Evolutionary conservation across 2,797 vertebrate species (phyloP).

Genomic region (Tragelaphus eurycerus): DNA sequence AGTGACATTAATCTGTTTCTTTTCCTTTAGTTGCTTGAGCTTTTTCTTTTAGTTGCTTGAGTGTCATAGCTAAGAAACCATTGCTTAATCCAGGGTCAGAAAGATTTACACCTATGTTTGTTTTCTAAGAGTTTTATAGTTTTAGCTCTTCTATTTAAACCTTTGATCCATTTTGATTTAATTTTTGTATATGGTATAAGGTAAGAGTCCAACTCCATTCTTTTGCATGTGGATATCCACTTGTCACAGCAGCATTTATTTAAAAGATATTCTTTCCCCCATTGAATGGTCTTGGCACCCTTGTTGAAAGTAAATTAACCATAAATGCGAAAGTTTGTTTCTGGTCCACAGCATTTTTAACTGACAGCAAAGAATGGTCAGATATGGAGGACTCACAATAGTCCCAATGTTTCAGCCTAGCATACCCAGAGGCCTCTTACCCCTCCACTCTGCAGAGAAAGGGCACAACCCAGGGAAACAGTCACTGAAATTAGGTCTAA

Average conservation of each 20-base stretch:
- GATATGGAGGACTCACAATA: background rate
- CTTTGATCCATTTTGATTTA: constrained; percentile 31
- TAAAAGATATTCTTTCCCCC: background rate
- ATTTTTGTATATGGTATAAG: background rate
- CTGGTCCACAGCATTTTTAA: constrained; percentile 41
- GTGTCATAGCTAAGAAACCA: constrained; percentile 38
- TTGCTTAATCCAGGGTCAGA: constrained; percentile 13
- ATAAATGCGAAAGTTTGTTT: constrained; percentile 46
- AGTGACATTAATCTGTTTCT: constrained; percentile 19
- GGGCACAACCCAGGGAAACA: background rate
- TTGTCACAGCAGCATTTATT: constrained; percentile 30
- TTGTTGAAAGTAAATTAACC: constrained; percentile 45
- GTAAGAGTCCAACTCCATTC: background rate
- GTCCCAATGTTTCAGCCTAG: background rate
- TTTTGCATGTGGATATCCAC: constrained; percentile 3
- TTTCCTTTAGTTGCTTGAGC: background rate
- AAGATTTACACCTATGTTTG: constrained; percentile 45
- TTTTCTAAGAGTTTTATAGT: background rate
- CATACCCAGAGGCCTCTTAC: background rate
- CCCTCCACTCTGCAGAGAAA: background rate
- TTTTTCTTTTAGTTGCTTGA: constrained; percentile 33
- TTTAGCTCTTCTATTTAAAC: constrained; percentile 24
- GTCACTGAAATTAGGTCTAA: constrained; percentile 34
- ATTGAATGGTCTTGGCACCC: background rate
- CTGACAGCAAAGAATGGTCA: constrained; percentile 31